phyloP scores from a whole-genome alignment of 2,113 vertebrate species.

The Leptosomus discolor region DNA sequence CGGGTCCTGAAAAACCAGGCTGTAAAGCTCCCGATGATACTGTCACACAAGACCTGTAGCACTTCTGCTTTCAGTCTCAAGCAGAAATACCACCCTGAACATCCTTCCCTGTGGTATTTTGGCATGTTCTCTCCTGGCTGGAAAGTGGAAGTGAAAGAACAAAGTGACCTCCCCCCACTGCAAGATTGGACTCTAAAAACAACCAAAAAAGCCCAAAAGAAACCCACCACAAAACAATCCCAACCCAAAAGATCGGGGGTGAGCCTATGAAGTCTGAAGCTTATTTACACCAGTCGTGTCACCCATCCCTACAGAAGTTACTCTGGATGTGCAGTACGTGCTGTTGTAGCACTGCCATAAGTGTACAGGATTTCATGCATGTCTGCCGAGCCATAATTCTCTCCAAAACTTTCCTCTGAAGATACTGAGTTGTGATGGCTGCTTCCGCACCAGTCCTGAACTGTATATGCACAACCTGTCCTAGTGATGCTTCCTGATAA shows the following conservation, averaged over 20 bases:
- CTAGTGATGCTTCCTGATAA: slow-evolving; percentile 35
- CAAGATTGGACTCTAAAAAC: neutral
- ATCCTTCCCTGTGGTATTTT: slow-evolving; percentile 25
- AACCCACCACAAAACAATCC: neutral
- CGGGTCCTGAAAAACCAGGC: fast-evolving
- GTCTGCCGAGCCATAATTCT: slow-evolving; percentile 27
- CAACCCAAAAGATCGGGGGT: fast-evolving
- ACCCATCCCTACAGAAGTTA: slow-evolving; percentile 46
- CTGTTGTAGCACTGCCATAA: slow-evolving; percentile 19
- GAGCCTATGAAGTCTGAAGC: neutral
- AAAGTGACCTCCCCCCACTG: neutral
- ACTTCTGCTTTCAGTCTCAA: slow-evolving; percentile 46
- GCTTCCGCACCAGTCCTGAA: slow-evolving; percentile 60
- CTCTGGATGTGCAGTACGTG: slow-evolving; percentile 12
- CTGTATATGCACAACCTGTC: slow-evolving; percentile 42
- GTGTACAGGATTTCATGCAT: slow-evolving; percentile 38
- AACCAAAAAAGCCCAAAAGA: neutral
- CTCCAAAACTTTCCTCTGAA: slow-evolving; percentile 35
- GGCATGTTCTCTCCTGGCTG: slow-evolving; percentile 16
- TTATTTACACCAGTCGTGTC: neutral
- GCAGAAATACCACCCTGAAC: slow-evolving; percentile 12
- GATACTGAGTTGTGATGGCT: slow-evolving; percentile 11
- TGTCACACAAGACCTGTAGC: neutral
- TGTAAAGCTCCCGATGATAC: fast-evolving
- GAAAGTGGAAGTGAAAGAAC: slow-evolving; percentile 35